These are phyloP conservation scores for Actinostola sp. DNA, from an alignment of 92 coral and sea anemone genomes.

Conservation along the genomic window DNA sequence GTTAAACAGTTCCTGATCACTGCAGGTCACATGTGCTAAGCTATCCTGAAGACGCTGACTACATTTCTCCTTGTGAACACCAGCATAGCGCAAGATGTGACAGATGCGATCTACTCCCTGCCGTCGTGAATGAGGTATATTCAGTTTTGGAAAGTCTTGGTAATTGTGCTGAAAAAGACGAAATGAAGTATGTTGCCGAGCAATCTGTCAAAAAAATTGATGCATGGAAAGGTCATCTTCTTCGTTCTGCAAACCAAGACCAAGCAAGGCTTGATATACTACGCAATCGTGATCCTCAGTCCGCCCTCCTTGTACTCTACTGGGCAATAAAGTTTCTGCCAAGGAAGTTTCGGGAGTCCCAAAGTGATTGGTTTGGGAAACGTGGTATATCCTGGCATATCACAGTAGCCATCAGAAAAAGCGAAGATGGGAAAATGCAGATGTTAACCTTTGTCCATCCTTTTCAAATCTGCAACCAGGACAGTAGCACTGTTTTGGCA, in stretches of 20 bases:
- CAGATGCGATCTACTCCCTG: conserved; percentile 45
- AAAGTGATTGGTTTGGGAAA: conserved; percentile 33
- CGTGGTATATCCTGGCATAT: conserved; percentile 32
- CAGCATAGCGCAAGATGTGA: conserved; percentile 52
- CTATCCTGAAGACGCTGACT: conserved; percentile 48
- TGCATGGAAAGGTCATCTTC: conserved; percentile 68
- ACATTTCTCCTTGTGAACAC: conserved; percentile 46
- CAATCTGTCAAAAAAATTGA: conserved; percentile 39
- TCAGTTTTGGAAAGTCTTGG: conserved; percentile 20
- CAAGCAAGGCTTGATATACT: conserved; percentile 47
- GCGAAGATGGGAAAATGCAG: conserved; percentile 24
- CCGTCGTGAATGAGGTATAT: conserved; percentile 41
- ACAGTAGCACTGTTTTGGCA: conserved; percentile 22
- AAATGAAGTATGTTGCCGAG: conserved; percentile 24
- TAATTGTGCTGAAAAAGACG: conserved; percentile 53
- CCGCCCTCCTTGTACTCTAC: conserved; percentile 25
- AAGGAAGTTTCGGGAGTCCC: conserved; percentile 14
- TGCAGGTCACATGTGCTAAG: conserved; percentile 61
- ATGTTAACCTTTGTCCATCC: conserved; percentile 27
- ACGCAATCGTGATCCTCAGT: conserved; percentile 30
- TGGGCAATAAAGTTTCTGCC: conserved; percentile 40
- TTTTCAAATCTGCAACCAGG: conserved; percentile 30
- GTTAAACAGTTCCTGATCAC: conserved; percentile 57
- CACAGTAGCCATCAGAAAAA: conserved; percentile 23
- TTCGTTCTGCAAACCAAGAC: conserved; percentile 57